Percentiles rank a stretch among this genome's conserved stretches.
phyloP scores from a whole-genome alignment of 2,888 invertebrate species.

The Ametastegia equiseti region DNA sequence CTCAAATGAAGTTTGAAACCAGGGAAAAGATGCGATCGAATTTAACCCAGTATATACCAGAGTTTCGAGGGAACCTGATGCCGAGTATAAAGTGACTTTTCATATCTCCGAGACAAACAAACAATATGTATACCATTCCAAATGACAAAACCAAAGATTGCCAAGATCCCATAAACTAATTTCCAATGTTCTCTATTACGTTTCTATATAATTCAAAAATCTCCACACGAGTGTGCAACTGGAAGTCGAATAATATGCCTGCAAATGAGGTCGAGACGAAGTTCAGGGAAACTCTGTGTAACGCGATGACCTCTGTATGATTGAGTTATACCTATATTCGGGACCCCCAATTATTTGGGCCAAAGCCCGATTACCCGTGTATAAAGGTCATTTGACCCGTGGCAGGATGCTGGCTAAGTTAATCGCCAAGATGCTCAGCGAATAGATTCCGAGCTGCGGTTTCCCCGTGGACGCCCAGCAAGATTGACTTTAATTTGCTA shows the following conservation, averaged over 20 bases:
- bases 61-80: slow-evolving; percentile 14
- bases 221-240: neutral
- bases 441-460: slow-evolving; percentile 32
- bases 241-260: neutral
- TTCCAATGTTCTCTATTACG: neutral
- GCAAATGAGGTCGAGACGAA: neutral
- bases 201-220: neutral
- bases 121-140: neutral
- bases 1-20: slow-evolving; percentile 32
- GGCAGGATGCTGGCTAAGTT: slow-evolving; percentile 6
- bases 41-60: slow-evolving; percentile 10
- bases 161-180: neutral
- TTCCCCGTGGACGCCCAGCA: slow-evolving; percentile 26
- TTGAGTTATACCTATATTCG: neutral
- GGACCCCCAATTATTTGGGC: neutral
- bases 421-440: slow-evolving; percentile 39
- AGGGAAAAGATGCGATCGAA: slow-evolving; percentile 39
- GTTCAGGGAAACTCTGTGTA: neutral
- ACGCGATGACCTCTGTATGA: neutral
- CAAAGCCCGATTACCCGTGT: slow-evolving; percentile 7
- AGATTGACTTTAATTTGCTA: slow-evolving; percentile 44
- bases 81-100: slow-evolving; percentile 29
- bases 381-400: neutral
- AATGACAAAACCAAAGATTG: neutral
- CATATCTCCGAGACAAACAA: neutral